These are phyloP conservation scores for Acridotheres tristis DNA, from an alignment of 2,797 vertebrate genomes.

Conservation along the genomic window DNA sequence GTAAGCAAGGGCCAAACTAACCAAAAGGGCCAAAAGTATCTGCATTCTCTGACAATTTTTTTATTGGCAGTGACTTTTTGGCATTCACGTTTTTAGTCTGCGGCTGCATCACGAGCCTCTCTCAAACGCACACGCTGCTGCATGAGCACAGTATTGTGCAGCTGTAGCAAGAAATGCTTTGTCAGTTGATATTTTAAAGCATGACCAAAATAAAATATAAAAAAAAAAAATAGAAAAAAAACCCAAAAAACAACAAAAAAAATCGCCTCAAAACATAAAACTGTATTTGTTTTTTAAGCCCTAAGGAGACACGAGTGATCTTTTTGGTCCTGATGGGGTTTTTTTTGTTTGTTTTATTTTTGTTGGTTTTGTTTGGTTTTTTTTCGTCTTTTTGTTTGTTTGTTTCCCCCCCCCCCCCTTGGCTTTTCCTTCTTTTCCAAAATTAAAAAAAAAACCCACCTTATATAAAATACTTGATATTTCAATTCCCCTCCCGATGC, in stretches of 20 bases:
- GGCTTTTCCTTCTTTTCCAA: not conserved
- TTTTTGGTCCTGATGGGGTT: not conserved
- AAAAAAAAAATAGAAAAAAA: no score
- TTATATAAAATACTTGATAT: not conserved
- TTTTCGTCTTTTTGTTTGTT: not conserved
- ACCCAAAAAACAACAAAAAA: no score
- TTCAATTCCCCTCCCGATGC: no score
- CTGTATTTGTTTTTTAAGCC: not conserved
- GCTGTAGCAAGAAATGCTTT: not conserved
- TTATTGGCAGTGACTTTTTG: not conserved
- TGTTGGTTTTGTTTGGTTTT: not conserved
- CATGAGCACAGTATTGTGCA: not conserved
- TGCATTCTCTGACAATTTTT: not conserved
- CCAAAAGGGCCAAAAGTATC: not conserved
- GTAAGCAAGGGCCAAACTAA: not conserved
- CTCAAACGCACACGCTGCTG: not conserved
- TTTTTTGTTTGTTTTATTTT: no score
- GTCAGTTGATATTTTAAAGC: not conserved
- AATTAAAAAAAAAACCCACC: not conserved
- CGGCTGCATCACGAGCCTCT: accelerated
- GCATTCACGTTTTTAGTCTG: not conserved
- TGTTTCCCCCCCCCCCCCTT: accelerated
- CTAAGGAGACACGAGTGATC: not conserved
- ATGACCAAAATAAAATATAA: not conserved
- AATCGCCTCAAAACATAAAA: not conserved